Conservation (phyloP, 2,113 vertebrate genomes). For the Chiloscyllium plagiosum region DNA sequence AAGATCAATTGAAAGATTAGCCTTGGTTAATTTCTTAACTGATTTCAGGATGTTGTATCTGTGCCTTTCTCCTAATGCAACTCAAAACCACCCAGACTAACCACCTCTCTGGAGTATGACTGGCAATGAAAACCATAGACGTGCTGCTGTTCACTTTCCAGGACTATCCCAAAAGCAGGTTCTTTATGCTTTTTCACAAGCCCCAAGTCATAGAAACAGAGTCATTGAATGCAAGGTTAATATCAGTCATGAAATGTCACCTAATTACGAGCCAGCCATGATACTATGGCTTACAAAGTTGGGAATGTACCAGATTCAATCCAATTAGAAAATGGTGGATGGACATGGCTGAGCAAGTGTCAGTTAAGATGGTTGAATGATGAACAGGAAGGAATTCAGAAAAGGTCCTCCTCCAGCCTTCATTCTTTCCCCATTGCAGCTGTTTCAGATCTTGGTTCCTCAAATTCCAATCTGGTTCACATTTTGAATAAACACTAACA, state of each 20-base stretch:
- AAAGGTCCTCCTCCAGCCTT: neutral
- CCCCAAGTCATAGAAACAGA: neutral
- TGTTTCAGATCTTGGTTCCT: neutral
- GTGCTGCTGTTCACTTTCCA: neutral
- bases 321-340: neutral
- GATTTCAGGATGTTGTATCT: conserved; percentile 10
- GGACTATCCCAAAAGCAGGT: too few species aligned
- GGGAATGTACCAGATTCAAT: neutral
- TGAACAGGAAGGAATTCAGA: neutral
- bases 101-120: neutral
- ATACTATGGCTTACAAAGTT: neutral
- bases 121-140: neutral
- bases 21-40: neutral
- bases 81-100: neutral
- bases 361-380: neutral
- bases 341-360: conserved; percentile 8
- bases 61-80: neutral
- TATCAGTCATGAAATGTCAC: neutral
- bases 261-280: neutral
- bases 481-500: neutral
- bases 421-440: neutral
- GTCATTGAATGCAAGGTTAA: neutral
- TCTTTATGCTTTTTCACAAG: neutral
- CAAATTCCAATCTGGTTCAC: conserved; percentile 10
- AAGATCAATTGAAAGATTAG: neutral